phyloP scores from a whole-genome alignment of 2,113 vertebrate genomes.

The Pithys albifrons region DNA sequence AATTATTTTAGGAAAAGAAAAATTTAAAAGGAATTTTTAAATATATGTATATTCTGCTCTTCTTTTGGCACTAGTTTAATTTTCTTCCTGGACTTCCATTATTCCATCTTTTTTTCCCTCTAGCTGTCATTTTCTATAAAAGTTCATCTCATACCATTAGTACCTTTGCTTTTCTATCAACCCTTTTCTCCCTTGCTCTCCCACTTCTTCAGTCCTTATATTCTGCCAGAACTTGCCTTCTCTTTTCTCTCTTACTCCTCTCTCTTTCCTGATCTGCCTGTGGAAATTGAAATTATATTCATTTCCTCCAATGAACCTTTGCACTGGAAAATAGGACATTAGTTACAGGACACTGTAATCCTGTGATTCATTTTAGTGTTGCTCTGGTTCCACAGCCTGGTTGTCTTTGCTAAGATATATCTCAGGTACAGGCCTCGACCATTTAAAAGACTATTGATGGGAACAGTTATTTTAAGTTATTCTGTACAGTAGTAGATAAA shows the following conservation, averaged over 20 bases:
- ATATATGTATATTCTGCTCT: neutral
- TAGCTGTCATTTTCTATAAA: neutral
- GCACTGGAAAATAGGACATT: neutral
- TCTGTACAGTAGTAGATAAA: neutral
- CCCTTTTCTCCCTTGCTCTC: neutral
- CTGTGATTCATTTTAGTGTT: neutral
- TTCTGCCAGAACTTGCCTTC: neutral
- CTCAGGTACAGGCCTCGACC: neutral
- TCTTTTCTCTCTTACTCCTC: neutral
- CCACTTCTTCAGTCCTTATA: neutral
- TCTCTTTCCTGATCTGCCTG: neutral
- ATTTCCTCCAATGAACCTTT: neutral
- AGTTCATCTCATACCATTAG: neutral
- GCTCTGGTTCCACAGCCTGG: neutral
- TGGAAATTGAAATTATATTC: neutral
- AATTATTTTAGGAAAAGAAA: neutral
- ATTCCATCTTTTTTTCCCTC: neutral
- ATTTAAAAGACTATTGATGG: neutral
- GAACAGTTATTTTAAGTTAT: neutral
- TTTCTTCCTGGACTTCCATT: neutral
- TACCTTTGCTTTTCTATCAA: neutral
- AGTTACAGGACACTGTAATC: neutral
- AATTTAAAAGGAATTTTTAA: neutral
- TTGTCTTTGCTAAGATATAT: neutral
- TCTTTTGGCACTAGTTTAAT: neutral